These are phyloP conservation scores for Pogonus chalceus DNA, from an alignment of 1,140 invertebrate species.

Conservation along the genomic window DNA sequence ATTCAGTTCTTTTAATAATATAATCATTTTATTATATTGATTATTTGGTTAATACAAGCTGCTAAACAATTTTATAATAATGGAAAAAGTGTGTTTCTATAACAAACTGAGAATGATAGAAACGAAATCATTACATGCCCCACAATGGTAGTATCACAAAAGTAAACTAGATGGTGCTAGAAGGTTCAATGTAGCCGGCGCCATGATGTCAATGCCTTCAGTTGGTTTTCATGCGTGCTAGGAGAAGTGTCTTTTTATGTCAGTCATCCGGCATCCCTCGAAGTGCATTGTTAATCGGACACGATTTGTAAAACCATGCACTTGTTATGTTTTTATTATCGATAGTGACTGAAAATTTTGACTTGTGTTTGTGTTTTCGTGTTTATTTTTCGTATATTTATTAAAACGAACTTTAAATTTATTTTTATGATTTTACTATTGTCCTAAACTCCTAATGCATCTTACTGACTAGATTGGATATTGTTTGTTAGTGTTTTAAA, in stretches of 20 bases:
- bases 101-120: no score
- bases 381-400: neutral
- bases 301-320: neutral
- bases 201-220: conserved; percentile 5
- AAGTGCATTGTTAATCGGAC: neutral
- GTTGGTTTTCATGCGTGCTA: neutral
- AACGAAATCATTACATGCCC: no score
- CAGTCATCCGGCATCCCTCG: conserved; percentile 3
- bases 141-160: no score
- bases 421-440: no score
- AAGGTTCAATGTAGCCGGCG: neutral
- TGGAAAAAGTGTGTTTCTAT: no score
- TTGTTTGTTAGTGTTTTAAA: neutral
- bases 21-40: no score
- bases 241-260: neutral
- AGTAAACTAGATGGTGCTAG: neutral
- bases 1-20: no score
- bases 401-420: no score
- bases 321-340: conserved; percentile 1
- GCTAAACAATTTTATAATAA: no score
- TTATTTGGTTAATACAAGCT: no score
- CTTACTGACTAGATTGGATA: neutral
- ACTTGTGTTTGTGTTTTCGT: neutral
- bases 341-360: neutral
- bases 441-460: no score